These are phyloP conservation scores for Oligia strigilis DNA, from an alignment of 2,888 invertebrate genomes.

Conservation along the genomic window DNA sequence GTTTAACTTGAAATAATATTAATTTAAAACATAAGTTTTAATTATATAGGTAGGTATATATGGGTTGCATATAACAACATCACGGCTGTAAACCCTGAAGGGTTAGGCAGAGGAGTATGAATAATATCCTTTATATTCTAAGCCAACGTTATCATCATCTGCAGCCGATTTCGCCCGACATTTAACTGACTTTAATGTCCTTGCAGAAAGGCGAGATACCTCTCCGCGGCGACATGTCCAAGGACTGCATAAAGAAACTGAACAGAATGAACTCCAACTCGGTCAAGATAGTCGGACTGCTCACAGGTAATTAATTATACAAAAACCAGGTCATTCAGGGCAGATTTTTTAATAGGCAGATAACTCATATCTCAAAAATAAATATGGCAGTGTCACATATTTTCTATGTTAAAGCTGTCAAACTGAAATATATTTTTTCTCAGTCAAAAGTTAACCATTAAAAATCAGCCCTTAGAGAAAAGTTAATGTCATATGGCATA, in stretches of 20 bases:
- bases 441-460: neutral
- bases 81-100: neutral
- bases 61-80: neutral
- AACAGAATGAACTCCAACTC: conserved; percentile 98
- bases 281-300: conserved; percentile 96
- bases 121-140: neutral
- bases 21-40: too few relatives aligned
- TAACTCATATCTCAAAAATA: neutral
- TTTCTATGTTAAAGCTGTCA: neutral
- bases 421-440: neutral
- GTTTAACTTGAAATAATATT: too few relatives aligned
- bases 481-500: too few relatives aligned
- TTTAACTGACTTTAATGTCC: neutral
- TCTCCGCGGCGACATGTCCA: conserved; percentile 83
- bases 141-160: neutral
- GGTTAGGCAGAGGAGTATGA: neutral
- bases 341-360: neutral
- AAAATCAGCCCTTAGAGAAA: neutral
- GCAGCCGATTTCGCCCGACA: neutral
- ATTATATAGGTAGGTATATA: too few relatives aligned
- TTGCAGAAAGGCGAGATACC: conserved; percentile 73
- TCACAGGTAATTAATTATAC: conserved; percentile 90
- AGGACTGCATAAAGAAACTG: conserved; percentile 92
- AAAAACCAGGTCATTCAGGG: too few relatives aligned
- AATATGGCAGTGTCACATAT: neutral